Evolutionary conservation across 2,888 invertebrate genomes (phyloP).

Genomic region (Tethea ocularis): DNA sequence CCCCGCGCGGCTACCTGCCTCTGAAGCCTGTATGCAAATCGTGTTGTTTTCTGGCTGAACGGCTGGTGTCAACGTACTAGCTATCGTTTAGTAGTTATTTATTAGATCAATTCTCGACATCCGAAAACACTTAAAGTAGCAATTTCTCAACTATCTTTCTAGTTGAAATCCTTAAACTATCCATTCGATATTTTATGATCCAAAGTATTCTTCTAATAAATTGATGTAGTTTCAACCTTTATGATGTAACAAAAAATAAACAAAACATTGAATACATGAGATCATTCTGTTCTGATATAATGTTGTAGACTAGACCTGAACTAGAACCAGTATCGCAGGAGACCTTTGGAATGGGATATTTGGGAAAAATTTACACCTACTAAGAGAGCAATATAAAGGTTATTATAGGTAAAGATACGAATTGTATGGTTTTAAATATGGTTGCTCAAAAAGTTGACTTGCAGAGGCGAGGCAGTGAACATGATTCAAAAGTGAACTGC

Average conservation of each 20-base stretch:
- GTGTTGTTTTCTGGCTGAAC: conserved; percentile 63
- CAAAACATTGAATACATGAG: neutral
- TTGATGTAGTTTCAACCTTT: neutral
- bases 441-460: too few relatives aligned
- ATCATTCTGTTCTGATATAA: conserved; percentile 1
- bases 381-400: neutral
- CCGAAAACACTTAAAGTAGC: neutral
- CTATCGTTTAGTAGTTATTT: conserved; percentile 65
- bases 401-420: neutral
- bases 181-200: neutral
- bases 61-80: conserved; percentile 69
- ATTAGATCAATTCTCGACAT: conserved; percentile 59
- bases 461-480: too few relatives aligned
- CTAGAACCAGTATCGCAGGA: conserved; percentile 5
- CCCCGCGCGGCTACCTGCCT: conserved; percentile 73
- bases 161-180: neutral
- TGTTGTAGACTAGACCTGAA: conserved; percentile 1
- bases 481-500: too few relatives aligned
- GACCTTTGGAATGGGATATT: conserved; percentile 1
- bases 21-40: conserved; percentile 74
- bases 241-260: neutral
- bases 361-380: neutral
- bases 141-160: neutral
- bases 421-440: neutral
- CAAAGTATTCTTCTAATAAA: neutral